Base-by-base conservation (phyloP, 2,888 invertebrate species). In the Tyria jacobaeae region DNA sequence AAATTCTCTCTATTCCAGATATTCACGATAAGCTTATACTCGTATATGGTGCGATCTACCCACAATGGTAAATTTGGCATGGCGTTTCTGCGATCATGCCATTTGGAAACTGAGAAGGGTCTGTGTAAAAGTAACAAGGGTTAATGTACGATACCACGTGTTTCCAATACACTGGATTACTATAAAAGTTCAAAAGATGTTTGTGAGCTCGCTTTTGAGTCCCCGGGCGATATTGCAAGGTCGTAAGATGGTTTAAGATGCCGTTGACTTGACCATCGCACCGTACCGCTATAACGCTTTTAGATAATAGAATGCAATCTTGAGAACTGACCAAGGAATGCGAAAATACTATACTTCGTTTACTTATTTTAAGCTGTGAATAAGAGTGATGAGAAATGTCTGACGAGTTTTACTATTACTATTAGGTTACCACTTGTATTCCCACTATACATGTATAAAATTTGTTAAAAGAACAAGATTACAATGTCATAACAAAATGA, bases 111-210 rank as follows among this genome's bases (percentile, higher is more conserved):
- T 89, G 90, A 90, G 85, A 81, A 91, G 90, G 91, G 91, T 90
- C 69, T 64, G 67, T 86, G 89, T 87, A 86, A 86, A 83, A 83
- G 84, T 90, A 89, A 91, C 90, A 86, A 87, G 90, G 90, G 91
- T 89, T 87, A 85, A 88, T 87, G 83, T 79, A 83, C 78, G 78
- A 83, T 80, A 81, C 77, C 82, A 84, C 82, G 83, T 80, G 81
- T 85, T 84, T 85, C 81, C 82, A 81, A 84, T 82, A 85, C 84
- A 84, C 79, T 81, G 85, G 80, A 79, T 87, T 79, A 81, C 78
- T 83, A 78, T 76, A 79, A 78, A 81, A 82, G 82, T 83, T 80
- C 79, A 79, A 81, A 81, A 80, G 73, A 64, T 61, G 63, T 62
- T 65, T 37, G 69, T 66, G 65, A 71, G 66, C 61, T 58, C 52